phyloP scores from a whole-genome alignment of 1,140 invertebrate genomes.

The Drosophila kohkoa region DNA sequence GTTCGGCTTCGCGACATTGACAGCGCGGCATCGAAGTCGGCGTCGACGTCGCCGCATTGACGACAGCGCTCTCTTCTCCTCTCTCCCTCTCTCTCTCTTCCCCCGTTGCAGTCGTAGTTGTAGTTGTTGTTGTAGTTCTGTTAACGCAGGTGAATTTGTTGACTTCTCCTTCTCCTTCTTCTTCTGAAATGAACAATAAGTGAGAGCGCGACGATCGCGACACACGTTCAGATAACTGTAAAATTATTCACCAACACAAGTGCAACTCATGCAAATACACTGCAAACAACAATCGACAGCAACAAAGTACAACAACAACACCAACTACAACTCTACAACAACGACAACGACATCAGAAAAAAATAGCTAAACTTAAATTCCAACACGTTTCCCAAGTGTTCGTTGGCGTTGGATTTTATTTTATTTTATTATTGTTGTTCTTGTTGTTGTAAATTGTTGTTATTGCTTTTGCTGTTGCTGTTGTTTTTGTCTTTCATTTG shows the following conservation, averaged over 20 bases:
- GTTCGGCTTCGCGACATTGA: conserved; percentile 52
- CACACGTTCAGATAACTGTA: conserved; percentile 51
- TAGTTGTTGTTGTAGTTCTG: conserved; percentile 11
- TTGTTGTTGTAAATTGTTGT: conserved; percentile 26
- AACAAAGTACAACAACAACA: conserved; percentile 5
- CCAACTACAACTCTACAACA: conserved; percentile 4
- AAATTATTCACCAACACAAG: conserved; percentile 61
- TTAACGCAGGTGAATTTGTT: conserved; percentile 44
- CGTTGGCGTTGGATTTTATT: conserved; percentile 28
- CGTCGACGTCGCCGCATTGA: conserved; percentile 52
- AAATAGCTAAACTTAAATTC: conserved; percentile 69
- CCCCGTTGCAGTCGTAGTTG: neutral
- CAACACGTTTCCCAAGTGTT: conserved; percentile 66
- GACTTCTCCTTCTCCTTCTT: conserved; percentile 31
- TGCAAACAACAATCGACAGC: conserved; percentile 51
- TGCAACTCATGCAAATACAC: conserved; percentile 73
- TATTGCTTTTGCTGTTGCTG: conserved; percentile 37
- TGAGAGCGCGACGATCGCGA: conserved; percentile 43
- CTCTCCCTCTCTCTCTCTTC: neutral
- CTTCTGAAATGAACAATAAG: conserved; percentile 46
- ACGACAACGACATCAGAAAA: conserved; percentile 18
- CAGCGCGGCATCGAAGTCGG: conserved; percentile 44
- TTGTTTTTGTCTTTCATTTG: conserved; percentile 51
- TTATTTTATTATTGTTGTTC: conserved; percentile 28
- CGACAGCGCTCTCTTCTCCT: conserved; percentile 9